phyloP scores from a whole-genome alignment of 2,888 invertebrate genomes.

The Ommatoiulus sabulosus region DNA sequence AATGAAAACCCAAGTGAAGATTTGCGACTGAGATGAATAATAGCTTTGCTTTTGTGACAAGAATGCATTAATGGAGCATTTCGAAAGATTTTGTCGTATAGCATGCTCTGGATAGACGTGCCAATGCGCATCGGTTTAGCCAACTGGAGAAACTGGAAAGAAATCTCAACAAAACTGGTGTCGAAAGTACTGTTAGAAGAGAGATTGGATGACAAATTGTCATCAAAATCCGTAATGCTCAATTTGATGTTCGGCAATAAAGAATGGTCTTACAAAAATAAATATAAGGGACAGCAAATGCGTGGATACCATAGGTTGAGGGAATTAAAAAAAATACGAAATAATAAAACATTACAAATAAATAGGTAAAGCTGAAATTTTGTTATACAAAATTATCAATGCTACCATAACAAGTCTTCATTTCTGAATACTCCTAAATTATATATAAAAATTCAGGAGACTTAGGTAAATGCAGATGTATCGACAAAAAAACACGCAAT shows the following conservation, averaged over 20 bases:
- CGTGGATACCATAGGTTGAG: neutral
- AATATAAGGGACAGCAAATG: neutral
- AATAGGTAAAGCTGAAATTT: no score
- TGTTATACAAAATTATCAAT: no score
- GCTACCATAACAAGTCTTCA: no score
- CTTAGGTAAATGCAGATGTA: no score
- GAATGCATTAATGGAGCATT: slow-evolving; percentile 30
- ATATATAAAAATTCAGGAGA: no score
- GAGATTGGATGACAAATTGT: slow-evolving; percentile 8
- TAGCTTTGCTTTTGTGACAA: slow-evolving; percentile 36
- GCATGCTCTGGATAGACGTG: neutral
- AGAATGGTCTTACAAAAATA: slow-evolving; percentile 11
- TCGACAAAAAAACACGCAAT: no score
- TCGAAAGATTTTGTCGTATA: neutral
- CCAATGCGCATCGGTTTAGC: neutral
- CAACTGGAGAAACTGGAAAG: neutral
- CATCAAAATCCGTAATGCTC: slow-evolving; percentile 24
- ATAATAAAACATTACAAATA: no score
- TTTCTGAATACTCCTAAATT: no score
- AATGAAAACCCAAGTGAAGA: slow-evolving; percentile 21
- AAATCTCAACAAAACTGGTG: neutral
- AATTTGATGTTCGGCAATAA: slow-evolving; percentile 17
- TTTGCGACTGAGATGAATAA: slow-evolving; percentile 36
- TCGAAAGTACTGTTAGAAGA: neutral
- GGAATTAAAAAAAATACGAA: neutral